Evolutionary conservation across 2,888 invertebrate genomes (phyloP).

Genomic region (Phanerotoma sp.): DNA sequence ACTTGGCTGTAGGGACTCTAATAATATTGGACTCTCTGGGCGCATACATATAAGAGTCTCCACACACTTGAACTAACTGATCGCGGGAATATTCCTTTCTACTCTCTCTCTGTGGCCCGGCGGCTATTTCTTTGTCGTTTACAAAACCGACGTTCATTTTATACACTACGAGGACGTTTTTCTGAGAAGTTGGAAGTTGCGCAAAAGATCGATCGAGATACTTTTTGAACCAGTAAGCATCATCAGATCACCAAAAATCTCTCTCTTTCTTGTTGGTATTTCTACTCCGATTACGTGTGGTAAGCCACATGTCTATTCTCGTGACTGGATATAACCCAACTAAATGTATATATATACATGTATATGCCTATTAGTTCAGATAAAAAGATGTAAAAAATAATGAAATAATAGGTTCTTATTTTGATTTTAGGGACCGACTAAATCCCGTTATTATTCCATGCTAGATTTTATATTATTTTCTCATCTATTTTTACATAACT

Average conservation of each 20-base stretch:
- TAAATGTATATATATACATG: background rate
- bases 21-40: constrained; percentile 21
- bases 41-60: constrained; percentile 7
- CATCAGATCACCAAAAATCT: constrained; percentile 13
- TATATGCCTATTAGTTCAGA: constrained; percentile 8
- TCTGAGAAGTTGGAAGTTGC: constrained; percentile 25
- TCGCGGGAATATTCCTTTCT: constrained; percentile 37
- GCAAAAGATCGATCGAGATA: constrained; percentile 27
- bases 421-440: constrained; percentile 3
- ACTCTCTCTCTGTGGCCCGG: constrained; percentile 22
- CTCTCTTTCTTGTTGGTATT: constrained; percentile 13
- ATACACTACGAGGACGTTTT: constrained; percentile 22
- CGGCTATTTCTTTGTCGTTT: constrained; percentile 25
- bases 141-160: constrained; percentile 21
- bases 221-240: constrained; percentile 15
- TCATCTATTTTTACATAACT: background rate
- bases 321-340: constrained; percentile 2
- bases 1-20: constrained; percentile 29
- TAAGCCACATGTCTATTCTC: constrained; percentile 5
- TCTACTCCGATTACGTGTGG: constrained; percentile 15
- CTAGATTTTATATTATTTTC: background rate
- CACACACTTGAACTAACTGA: constrained; percentile 22
- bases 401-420: constrained; percentile 14
- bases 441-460: constrained; percentile 2
- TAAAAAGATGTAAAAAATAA: background rate